Conservation (phyloP, 1,140 invertebrate species). For the Pristionchus pacificus region DNA sequence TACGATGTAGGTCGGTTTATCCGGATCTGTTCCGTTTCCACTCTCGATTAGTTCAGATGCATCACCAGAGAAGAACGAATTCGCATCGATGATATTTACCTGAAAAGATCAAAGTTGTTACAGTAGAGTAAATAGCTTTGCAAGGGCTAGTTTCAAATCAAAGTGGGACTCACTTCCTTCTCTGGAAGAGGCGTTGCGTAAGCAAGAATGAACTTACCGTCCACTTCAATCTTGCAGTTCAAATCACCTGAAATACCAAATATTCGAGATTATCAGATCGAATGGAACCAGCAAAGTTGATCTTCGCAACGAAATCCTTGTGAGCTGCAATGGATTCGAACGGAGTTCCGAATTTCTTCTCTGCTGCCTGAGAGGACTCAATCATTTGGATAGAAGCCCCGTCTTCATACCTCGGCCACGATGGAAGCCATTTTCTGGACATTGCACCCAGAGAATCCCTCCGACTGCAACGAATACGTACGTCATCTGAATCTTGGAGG, state of each 20-base stretch:
- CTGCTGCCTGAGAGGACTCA: slow-evolving; percentile 24
- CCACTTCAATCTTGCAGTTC: slow-evolving; percentile 38
- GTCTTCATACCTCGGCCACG: slow-evolving; percentile 19
- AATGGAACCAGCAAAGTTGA: slow-evolving; percentile 26
- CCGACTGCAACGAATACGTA: not conserved
- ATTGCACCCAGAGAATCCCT: slow-evolving; percentile 26
- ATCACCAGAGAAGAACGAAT: slow-evolving; percentile 32
- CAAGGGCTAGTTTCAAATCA: not conserved
- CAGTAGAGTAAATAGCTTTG: too few relatives aligned
- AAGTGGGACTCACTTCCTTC: slow-evolving; percentile 16
- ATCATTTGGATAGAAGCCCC: slow-evolving; percentile 13
- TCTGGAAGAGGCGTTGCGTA: slow-evolving; percentile 31
- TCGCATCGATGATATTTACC: slow-evolving; percentile 36
- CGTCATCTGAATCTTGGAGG: not conserved
- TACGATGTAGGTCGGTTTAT: slow-evolving; percentile 35
- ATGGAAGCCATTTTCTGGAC: slow-evolving; percentile 32
- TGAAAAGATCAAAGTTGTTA: slow-evolving; percentile 7
- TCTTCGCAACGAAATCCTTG: slow-evolving; percentile 36
- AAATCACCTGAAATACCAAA: slow-evolving; percentile 16
- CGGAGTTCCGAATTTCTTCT: slow-evolving; percentile 27
- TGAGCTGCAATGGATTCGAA: slow-evolving; percentile 36
- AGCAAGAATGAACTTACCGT: slow-evolving; percentile 36
- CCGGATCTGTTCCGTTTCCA: slow-evolving; percentile 20
- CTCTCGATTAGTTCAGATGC: slow-evolving; percentile 9
- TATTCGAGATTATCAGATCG: not conserved